phyloP scores from a whole-genome alignment of 2,797 vertebrate genomes.

The Micropoecilia bifurca region DNA sequence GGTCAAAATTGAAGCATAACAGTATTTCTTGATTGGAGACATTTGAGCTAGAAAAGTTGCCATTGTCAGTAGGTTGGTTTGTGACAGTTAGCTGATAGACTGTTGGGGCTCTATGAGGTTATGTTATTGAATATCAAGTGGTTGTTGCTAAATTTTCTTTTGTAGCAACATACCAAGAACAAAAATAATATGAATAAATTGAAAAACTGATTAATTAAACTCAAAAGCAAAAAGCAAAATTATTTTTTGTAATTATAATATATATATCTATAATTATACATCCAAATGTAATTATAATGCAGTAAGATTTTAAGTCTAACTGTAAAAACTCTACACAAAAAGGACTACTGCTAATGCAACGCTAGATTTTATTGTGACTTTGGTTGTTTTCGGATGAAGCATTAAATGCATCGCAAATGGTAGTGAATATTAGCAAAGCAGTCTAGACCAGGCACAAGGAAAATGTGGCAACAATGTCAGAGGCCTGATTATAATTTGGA shows the following conservation, averaged over 20 bases:
- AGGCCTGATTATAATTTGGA: constrained; percentile 40
- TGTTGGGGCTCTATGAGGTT: neutral
- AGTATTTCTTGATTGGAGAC: neutral
- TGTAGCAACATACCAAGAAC: neutral
- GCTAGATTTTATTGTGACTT: neutral
- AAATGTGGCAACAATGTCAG: too few species aligned
- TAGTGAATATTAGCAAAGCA: too few species aligned
- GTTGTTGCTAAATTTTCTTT: neutral
- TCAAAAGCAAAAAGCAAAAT: neutral
- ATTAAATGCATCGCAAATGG: neutral
- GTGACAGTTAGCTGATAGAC: neutral
- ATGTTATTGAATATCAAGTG: neutral
- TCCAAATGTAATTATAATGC: too few species aligned
- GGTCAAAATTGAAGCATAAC: neutral
- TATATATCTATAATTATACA: too few species aligned
- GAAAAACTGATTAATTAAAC: neutral
- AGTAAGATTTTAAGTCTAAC: neutral
- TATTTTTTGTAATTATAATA: neutral
- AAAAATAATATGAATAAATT: neutral
- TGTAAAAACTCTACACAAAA: neutral
- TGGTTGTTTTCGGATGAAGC: neutral
- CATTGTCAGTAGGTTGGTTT: neutral
- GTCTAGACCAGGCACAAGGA: too few species aligned
- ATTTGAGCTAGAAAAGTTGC: neutral
- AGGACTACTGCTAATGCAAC: neutral